A percentile compares a stretch with the other conserved stretches of the same genome.
Conservation (phyloP, 2,888 invertebrate species). For the Diarsia rubi region DNA sequence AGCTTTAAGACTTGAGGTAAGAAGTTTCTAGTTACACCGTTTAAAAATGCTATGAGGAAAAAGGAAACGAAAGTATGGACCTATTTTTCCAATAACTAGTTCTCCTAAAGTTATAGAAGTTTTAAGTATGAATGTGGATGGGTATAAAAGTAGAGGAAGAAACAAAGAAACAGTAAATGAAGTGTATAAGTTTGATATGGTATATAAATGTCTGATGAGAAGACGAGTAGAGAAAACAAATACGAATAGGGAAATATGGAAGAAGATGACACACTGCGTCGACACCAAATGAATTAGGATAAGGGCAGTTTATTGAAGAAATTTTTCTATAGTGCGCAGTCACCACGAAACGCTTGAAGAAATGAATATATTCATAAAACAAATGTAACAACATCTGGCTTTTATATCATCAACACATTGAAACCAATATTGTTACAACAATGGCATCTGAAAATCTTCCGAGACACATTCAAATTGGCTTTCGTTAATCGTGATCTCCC, state of each 20-base stretch:
- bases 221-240: no score
- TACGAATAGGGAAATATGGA: no score
- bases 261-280: no score
- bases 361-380: conserved; percentile 1
- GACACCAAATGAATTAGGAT: no score
- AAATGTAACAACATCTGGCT: background rate
- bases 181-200: no score
- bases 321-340: no score
- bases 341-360: background rate
- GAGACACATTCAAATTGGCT: conserved; percentile 69
- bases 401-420: conserved; percentile 9
- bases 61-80: background rate
- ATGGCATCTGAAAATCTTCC: conserved; percentile 43
- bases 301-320: no score
- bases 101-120: background rate
- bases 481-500: conserved; percentile 74
- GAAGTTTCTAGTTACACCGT: background rate
- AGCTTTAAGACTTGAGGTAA: background rate
- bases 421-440: conserved; percentile 31
- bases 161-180: no score
- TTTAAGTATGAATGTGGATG: no score
- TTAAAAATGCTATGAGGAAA: background rate
- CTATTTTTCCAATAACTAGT: background rate
- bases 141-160: no score
- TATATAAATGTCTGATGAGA: no score